Base-by-base conservation (phyloP, 2,888 invertebrate genomes). In the Ochropacha duplaris region DNA sequence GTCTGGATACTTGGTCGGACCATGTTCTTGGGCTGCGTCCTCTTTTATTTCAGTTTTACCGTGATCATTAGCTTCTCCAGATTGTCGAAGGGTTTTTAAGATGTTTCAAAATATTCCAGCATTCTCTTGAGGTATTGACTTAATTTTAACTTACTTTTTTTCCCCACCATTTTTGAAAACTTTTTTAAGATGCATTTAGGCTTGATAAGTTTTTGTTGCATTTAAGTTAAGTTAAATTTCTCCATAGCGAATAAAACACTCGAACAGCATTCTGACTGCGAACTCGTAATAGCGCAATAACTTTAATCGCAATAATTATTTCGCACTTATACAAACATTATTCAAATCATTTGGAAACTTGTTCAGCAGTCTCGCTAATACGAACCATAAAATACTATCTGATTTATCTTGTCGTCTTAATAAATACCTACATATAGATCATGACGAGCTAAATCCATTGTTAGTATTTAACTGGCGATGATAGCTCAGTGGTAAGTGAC, bases 261-360 rank as follows among this genome's bases (percentile, higher is more conserved):
- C 8, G 8, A 52, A 19, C 22, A 22, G 31, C 11, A 19, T 52
- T 44, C 44, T 44, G 44, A 44, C 4, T 14, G 44, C 44, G n/a
- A n/a, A n/a, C n/a, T n/a, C n/a, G 44, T 44, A 44, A 44, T 19
- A 52, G 31, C 12, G 52, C 34, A 22, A 31, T 52, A 31, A 19
- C 16, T 31, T 22, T 16, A 52, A 19, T 52, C 16, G 31, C 52
- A 31, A 31, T 52, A 52, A 52, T 52, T 52, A 51, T 51, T 51
- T 19, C 31, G 34, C 24, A 52, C 31, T 52, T 31, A 52, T 34
- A 22, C 24, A 31, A 52, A 31, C 52, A 31, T 51, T 52, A 52
- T 52, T 52, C 19, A 34, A 52, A 52, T 52, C n/a, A 19, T 44
- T 44, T 39, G 19, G 52, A 16, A 24, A 28, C 31, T 9, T 22